Evolutionary conservation across 2,113 vertebrate genomes (phyloP).

Genomic region (Chloropsis hardwickii): DNA sequence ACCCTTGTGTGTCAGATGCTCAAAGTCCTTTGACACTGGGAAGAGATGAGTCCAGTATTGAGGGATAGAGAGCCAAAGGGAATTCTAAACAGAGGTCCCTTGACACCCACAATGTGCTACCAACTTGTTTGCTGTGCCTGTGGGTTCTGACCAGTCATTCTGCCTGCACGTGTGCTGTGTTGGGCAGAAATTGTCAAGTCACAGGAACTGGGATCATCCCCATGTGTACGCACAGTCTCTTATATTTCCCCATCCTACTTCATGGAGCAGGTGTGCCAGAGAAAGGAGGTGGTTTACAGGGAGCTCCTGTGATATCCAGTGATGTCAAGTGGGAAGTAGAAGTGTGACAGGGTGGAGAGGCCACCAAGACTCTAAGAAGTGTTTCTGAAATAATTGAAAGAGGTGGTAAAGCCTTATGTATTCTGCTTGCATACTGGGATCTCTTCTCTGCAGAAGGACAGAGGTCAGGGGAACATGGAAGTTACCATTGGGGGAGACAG

Average conservation of each 20-base stretch:
- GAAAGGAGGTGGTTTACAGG: neutral
- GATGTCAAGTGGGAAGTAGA: neutral
- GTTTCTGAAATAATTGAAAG: neutral
- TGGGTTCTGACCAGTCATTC: neutral
- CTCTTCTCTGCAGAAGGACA: neutral
- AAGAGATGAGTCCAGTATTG: neutral
- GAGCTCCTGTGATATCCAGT: neutral
- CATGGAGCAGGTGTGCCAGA: neutral
- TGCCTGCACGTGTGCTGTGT: neutral
- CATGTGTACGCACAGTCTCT: neutral
- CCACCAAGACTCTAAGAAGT: neutral
- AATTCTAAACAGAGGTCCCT: neutral
- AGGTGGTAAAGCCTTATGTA: neutral
- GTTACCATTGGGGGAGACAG: neutral
- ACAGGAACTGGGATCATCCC: neutral
- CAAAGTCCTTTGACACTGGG: neutral
- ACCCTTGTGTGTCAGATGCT: neutral
- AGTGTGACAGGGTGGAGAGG: accelerated
- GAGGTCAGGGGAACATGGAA: neutral
- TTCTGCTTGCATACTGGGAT: neutral
- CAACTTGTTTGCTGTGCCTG: neutral
- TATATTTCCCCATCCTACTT: neutral
- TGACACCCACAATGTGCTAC: neutral
- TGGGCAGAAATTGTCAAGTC: neutral
- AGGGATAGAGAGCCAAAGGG: neutral